Evolutionary conservation across 2,888 invertebrate genomes (phyloP).

Genomic region (Teinopalpus imperialis): DNA sequence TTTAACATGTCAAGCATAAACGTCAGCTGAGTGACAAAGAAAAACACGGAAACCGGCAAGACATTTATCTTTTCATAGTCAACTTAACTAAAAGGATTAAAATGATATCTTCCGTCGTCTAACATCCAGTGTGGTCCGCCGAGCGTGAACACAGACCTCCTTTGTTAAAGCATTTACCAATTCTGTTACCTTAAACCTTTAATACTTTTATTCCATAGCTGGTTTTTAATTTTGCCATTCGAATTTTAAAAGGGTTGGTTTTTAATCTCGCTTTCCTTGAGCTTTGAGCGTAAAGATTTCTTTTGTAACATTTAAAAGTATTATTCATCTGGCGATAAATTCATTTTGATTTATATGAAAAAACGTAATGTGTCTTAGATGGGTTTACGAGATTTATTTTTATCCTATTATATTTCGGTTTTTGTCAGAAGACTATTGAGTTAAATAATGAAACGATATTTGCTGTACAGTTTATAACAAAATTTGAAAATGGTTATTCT

Average conservation of each 20-base stretch:
- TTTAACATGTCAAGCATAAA: slow-evolving; percentile 48
- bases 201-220: slow-evolving; percentile 78
- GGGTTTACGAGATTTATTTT: slow-evolving; percentile 29
- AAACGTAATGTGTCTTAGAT: slow-evolving; percentile 34
- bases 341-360: slow-evolving; percentile 48
- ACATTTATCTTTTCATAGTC: slow-evolving; percentile 79
- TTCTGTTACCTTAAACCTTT: slow-evolving; percentile 77
- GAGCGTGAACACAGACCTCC: slow-evolving; percentile 73
- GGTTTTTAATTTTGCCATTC: slow-evolving; percentile 76
- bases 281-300: slow-evolving; percentile 53
- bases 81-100: slow-evolving; percentile 82
- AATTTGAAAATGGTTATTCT: no score
- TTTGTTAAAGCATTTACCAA: slow-evolving; percentile 64
- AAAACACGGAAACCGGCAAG: slow-evolving; percentile 63
- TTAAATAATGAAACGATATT: no score
- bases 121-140: slow-evolving; percentile 77
- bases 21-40: slow-evolving; percentile 53
- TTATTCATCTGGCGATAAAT: slow-evolving; percentile 58
- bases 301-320: slow-evolving; percentile 55
- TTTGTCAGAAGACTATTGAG: neutral
- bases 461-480: no score
- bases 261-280: slow-evolving; percentile 70
- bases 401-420: slow-evolving; percentile 14
- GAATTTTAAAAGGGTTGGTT: slow-evolving; percentile 69
- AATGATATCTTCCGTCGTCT: slow-evolving; percentile 79